These are phyloP conservation scores for Nyleta sp. DNA, from an alignment of 2,888 invertebrate genomes.

Conservation along the genomic window DNA sequence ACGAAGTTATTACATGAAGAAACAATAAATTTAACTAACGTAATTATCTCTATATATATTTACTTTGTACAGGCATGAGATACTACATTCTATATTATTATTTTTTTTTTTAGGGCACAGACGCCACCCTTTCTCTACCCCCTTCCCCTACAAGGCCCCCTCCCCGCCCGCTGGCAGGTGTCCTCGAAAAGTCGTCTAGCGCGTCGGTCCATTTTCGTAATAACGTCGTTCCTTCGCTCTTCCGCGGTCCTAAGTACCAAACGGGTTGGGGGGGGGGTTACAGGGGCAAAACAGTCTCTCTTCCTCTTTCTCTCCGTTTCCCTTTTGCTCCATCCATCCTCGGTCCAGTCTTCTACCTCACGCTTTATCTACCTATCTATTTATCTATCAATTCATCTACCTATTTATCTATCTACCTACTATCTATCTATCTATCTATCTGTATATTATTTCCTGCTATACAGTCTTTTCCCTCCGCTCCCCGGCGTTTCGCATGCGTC, in stretches of 20 bases:
- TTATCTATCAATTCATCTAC: no score
- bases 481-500: conserved; percentile 48
- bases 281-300: conserved; percentile 5
- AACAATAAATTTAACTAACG: no score
- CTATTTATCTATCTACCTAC: not conserved
- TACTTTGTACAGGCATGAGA: no score
- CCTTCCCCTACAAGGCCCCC: no score
- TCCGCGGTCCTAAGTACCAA: conserved; percentile 46
- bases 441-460: no score
- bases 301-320: not conserved
- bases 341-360: no score
- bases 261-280: not conserved
- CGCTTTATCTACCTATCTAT: no score
- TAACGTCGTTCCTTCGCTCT: conserved; percentile 55
- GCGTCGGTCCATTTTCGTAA: conserved; percentile 61
- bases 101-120: no score
- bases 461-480: not conserved
- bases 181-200: conserved; percentile 60
- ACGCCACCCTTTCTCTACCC: no score
- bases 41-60: no score
- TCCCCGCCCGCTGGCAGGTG: conserved; percentile 7
- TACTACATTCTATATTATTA: no score
- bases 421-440: conserved; percentile 6
- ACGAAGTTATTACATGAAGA: no score
- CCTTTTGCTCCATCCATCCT: not conserved